Conservation (phyloP, 35 echinoderm and acorn worm genomes). For the Patiria miniata region DNA sequence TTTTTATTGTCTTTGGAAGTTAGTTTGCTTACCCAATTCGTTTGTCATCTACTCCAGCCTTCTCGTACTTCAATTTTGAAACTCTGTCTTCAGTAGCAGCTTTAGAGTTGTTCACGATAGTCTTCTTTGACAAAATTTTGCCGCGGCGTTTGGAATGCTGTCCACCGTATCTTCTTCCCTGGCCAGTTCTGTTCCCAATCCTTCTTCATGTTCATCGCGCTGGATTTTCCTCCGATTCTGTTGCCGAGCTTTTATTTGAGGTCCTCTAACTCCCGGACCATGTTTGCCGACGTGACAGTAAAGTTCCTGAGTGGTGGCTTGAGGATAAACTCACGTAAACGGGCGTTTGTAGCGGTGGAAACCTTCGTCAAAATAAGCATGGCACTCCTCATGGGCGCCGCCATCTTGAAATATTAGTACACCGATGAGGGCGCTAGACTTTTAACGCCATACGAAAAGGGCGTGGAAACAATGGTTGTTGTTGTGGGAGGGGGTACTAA, state of each 20-base stretch:
- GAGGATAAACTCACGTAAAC: background rate
- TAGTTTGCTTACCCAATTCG: slow-evolving; percentile 38
- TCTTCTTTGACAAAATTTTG: no score
- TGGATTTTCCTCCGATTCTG: no score
- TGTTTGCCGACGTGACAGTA: background rate
- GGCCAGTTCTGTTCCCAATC: no score
- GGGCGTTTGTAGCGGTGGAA: background rate
- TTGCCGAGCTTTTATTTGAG: no score
- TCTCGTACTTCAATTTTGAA: slow-evolving; percentile 4
- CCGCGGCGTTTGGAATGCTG: no score
- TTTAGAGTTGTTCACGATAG: no score
- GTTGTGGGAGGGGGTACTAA: no score
- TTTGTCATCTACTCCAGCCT: slow-evolving; percentile 46
- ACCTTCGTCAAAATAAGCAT: background rate
- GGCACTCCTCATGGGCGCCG: background rate
- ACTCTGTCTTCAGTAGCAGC: no score
- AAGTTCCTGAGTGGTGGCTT: background rate
- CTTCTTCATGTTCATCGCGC: no score
- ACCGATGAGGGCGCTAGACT: slow-evolving; percentile 1
- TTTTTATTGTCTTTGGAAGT: no score
- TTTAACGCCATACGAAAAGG: background rate
- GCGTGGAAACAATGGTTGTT: no score
- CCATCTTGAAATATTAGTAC: background rate
- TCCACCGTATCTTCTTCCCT: no score
- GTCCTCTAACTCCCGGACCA: background rate